These are phyloP conservation scores for Pinna nobilis DNA, from an alignment of 1,140 invertebrate genomes.

Conservation along the genomic window DNA sequence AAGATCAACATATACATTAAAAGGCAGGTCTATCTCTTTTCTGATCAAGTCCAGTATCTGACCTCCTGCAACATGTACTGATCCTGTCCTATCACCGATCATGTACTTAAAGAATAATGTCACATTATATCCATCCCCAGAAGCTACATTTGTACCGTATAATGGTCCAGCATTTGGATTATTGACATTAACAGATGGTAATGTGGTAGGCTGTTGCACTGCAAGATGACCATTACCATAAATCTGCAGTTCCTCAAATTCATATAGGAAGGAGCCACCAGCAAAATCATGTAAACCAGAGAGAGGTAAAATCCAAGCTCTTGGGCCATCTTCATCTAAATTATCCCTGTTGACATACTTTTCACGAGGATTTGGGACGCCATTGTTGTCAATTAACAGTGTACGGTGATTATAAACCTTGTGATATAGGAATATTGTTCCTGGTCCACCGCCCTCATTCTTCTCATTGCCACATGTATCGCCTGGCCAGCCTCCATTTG, in stretches of 20 bases:
- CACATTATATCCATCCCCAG: constrained; percentile 46
- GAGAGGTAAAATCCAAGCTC: constrained; percentile 63
- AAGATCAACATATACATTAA: constrained; percentile 57
- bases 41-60: constrained; percentile 59
- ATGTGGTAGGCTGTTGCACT: constrained; percentile 38
- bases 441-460: constrained; percentile 52
- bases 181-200: constrained; percentile 4
- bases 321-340: constrained; percentile 46
- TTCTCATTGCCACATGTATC: constrained; percentile 45
- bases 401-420: constrained; percentile 55
- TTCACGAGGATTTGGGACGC: constrained; percentile 42
- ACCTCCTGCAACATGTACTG: constrained; percentile 54
- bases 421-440: constrained; percentile 63
- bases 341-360: constrained; percentile 59
- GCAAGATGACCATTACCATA: constrained; percentile 65
- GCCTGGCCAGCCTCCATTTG: constrained; percentile 55
- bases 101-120: constrained; percentile 65
- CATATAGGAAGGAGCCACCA: constrained; percentile 28
- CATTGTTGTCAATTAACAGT: constrained; percentile 62
- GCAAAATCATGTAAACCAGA: constrained; percentile 61
- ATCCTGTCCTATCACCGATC: constrained; percentile 63
- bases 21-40: constrained; percentile 63
- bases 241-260: constrained; percentile 66
- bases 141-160: neutral
- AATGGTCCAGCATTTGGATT: constrained; percentile 2